phyloP scores from a whole-genome alignment of 1,140 invertebrate species.

The Mamestra configurata region DNA sequence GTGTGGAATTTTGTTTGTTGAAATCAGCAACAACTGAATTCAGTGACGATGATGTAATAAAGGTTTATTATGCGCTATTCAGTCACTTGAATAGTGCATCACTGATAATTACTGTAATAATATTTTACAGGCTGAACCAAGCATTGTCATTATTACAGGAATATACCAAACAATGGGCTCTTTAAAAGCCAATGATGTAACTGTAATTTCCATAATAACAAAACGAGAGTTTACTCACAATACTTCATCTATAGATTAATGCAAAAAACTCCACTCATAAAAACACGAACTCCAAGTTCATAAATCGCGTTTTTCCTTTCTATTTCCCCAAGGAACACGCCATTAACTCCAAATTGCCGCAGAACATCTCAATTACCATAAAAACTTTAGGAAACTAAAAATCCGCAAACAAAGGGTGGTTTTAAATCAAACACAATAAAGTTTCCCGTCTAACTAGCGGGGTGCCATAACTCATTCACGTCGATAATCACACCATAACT shows the following conservation, averaged over 20 bases:
- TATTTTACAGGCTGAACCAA: neutral
- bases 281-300: conserved; percentile 8
- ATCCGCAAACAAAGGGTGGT: conserved; percentile 45
- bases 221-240: neutral
- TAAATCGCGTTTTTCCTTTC: conserved; percentile 25
- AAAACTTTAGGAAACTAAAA: conserved; percentile 32
- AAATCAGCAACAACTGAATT: neutral
- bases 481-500: conserved; percentile 57
- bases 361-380: conserved; percentile 45
- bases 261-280: conserved; percentile 7
- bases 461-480: conserved; percentile 52
- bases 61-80: neutral
- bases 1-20: neutral
- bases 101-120: neutral
- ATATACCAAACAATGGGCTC: neutral
- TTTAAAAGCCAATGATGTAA: neutral
- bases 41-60: neutral
- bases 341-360: conserved; percentile 38
- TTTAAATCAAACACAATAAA: conserved; percentile 55
- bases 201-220: neutral
- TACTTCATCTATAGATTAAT: neutral
- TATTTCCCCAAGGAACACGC: conserved; percentile 35
- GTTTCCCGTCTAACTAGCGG: conserved; percentile 52
- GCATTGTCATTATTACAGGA: neutral
- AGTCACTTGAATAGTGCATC: neutral